Evolutionary conservation across 2,797 vertebrate genomes (phyloP).

Genomic region (Sphenopsis melanotis): DNA sequence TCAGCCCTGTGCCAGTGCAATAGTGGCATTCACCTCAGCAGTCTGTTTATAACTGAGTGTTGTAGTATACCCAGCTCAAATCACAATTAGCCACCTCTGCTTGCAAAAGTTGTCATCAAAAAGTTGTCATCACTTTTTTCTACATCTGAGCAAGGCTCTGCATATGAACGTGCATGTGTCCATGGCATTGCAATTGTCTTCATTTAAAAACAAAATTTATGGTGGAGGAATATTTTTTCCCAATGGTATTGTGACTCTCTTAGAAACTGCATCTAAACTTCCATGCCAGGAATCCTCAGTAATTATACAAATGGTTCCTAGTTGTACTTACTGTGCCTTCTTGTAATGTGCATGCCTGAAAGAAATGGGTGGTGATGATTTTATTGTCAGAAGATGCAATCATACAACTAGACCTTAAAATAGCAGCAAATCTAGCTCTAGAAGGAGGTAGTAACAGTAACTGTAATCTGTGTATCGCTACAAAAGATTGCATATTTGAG

Average conservation of each 20-base stretch:
- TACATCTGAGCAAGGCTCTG: not conserved
- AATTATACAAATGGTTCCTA: constrained; percentile 34
- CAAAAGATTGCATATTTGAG: not conserved
- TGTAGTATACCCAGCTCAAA: constrained; percentile 2
- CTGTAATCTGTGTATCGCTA: not conserved
- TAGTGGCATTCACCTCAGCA: not conserved
- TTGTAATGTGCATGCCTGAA: not conserved
- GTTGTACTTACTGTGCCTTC: not conserved
- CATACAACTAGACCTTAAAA: not conserved
- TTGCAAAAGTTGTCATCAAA: constrained; percentile 22
- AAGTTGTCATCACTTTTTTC: constrained; percentile 2
- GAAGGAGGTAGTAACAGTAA: not conserved
- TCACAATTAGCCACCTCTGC: constrained; percentile 4
- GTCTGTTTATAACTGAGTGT: not conserved
- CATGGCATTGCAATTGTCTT: not conserved
- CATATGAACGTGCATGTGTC: not conserved
- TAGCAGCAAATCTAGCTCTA: not conserved
- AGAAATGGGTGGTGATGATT: not conserved
- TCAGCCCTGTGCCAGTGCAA: not conserved
- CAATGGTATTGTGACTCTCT: constrained; percentile 4
- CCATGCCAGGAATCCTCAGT: constrained; percentile 6
- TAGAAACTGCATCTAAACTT: constrained; percentile 35
- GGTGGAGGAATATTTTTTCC: constrained; percentile 39
- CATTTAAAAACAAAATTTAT: constrained; percentile 26
- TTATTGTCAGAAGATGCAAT: not conserved